A percentile compares a stretch with the other conserved stretches of the same genome.
Conservation (phyloP, 2,113 vertebrate species). For the Solenodon paradoxus region DNA sequence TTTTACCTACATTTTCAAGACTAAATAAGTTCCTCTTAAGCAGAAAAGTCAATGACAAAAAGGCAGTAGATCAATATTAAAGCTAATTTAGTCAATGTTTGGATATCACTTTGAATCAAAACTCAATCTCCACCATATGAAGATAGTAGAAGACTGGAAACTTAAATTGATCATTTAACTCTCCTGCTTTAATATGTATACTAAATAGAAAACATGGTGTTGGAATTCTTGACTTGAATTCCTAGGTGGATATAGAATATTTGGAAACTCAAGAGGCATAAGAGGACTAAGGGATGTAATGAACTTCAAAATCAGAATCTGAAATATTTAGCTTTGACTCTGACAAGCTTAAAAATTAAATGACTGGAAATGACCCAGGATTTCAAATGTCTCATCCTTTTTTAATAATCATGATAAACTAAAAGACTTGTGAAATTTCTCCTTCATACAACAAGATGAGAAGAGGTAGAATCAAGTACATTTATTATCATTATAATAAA, state of each 20-base stretch:
- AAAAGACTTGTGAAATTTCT: background rate
- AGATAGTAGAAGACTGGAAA: background rate
- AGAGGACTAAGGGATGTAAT: background rate
- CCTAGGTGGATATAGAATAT: background rate
- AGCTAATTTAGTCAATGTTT: conserved; percentile 32
- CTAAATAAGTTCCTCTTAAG: conserved; percentile 21
- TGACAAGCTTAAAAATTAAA: conserved; percentile 20
- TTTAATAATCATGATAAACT: background rate
- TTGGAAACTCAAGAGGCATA: background rate
- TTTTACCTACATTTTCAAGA: background rate
- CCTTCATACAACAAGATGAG: background rate
- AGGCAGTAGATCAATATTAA: conserved; percentile 10
- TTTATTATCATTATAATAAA: background rate
- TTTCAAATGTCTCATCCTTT: background rate
- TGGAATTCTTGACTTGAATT: conserved; percentile 2
- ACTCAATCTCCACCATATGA: background rate
- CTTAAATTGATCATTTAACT: background rate
- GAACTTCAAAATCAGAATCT: background rate
- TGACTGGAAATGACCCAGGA: background rate
- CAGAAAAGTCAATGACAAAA: conserved; percentile 33
- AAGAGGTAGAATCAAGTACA: background rate
- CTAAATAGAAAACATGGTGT: background rate
- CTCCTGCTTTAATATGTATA: background rate
- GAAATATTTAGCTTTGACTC: conserved; percentile 41
- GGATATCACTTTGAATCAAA: background rate